phyloP scores from a whole-genome alignment of 2,797 vertebrate species.

The Eidolon dupreanum region DNA sequence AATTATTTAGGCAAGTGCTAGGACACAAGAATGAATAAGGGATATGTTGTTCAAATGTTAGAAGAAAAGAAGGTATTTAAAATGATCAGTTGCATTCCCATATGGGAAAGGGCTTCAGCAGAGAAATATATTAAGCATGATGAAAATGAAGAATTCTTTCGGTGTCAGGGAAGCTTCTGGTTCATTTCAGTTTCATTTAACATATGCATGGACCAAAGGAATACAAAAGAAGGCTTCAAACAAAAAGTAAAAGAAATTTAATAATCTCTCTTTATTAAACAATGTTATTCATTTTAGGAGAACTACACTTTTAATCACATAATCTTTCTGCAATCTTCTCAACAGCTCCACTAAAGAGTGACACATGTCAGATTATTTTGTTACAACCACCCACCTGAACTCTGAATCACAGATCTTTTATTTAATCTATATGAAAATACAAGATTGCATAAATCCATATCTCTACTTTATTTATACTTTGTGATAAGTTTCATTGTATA shows the following conservation, averaged over 20 bases:
- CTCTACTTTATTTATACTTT: background rate
- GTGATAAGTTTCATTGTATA: background rate
- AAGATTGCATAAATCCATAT: background rate
- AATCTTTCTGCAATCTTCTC: background rate
- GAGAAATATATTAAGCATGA: background rate
- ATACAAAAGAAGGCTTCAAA: background rate
- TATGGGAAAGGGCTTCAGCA: background rate
- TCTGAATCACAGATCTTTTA: conserved; percentile 9
- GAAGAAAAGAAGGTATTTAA: background rate
- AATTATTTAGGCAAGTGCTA: background rate
- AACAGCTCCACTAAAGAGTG: background rate
- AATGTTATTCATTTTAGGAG: background rate
- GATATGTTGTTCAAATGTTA: background rate
- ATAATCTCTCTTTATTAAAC: background rate
- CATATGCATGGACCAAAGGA: background rate
- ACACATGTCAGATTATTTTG: background rate
- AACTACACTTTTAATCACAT: background rate
- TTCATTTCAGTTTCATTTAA: background rate
- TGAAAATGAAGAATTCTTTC: background rate
- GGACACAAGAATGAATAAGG: background rate
- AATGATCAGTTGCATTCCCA: background rate
- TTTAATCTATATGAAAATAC: background rate
- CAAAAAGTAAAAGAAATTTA: background rate
- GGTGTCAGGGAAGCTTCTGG: background rate
- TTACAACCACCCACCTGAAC: background rate